Evolutionary conservation across 2,113 vertebrate genomes (phyloP), one percentile per base, ranked within the genome.

Genomic region (Chamaea fasciata): DNA sequence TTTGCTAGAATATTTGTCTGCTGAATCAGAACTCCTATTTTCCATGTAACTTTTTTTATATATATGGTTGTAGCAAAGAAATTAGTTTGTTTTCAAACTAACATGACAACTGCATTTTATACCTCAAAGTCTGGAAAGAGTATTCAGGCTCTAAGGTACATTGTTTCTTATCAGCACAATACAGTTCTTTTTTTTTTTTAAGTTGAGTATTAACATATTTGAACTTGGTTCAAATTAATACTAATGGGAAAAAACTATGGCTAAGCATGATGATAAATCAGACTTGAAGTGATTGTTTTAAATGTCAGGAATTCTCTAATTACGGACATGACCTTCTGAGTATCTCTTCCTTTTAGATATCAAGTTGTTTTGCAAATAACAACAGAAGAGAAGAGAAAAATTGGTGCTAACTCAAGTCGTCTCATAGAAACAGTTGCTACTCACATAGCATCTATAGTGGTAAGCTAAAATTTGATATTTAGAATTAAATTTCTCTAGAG

Each of bases 361-460:
- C 98, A 98, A 60, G 91, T 98, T 59, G 97, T 97, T 76, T 92
- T 98, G 31, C 97, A 98, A 73, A 97, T 89, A 52, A 98, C 97
- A 82, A 98, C 96, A 84, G 98, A 98, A 97, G 97, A 98, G 89
- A 98, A 95, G 80, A 95, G 98, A 69, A 98, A 98, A 92, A 89
- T 97, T 44, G 96, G 94, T 26, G 97, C 96, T 71, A 98, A 97
- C 27, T 73, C 98, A 87, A 96, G 97, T 50, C 97, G 93, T 53
- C 97, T 98, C 78, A 33, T 98, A 73, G 98, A 98, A 90, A 89
- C 97, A 71, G 96, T 98, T 84, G 95, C 96, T 75, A 97, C 86
- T 75, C 98, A 98, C 8, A 92, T 98, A 30, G 97, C 87, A 22
- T 97, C 97, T 68, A 81, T 98, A 50, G 97, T 98, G 97, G 98